Conservation (phyloP, 1,140 invertebrate species). For the Caerostris extrusa region DNA sequence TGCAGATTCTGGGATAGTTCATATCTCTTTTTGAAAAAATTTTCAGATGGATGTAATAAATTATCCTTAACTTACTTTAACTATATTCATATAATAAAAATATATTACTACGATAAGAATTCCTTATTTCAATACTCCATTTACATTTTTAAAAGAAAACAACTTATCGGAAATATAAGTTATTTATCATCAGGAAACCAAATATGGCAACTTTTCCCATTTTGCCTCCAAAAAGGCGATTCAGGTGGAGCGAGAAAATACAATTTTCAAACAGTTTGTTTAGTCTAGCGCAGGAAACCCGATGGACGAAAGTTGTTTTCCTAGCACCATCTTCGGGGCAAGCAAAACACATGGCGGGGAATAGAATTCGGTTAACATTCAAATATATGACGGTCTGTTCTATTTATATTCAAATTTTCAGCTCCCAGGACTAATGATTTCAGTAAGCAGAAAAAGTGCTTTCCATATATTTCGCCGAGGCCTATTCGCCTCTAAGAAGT, state of each 20-base stretch:
- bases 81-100: too few relatives aligned
- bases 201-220: not conserved
- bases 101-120: too few relatives aligned
- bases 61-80: too few relatives aligned
- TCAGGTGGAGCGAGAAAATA: not conserved
- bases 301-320: not conserved
- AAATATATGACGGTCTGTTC: slow-evolving; percentile 55
- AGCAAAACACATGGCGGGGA: not conserved
- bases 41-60: too few relatives aligned
- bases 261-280: slow-evolving; percentile 12
- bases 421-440: slow-evolving; percentile 40
- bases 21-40: too few relatives aligned
- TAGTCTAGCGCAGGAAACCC: not conserved
- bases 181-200: not conserved
- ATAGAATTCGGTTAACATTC: slow-evolving; percentile 60
- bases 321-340: not conserved
- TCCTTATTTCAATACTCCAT: too few relatives aligned
- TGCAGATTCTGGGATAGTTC: too few relatives aligned
- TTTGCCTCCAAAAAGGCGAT: not conserved
- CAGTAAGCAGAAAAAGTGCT: slow-evolving; percentile 24
- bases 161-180: too few relatives aligned
- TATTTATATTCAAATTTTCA: slow-evolving; percentile 67
- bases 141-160: too few relatives aligned
- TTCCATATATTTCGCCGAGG: not conserved
- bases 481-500: not conserved